Conservation (phyloP, 1,140 invertebrate genomes). For the Chrysopa pallens region DNA sequence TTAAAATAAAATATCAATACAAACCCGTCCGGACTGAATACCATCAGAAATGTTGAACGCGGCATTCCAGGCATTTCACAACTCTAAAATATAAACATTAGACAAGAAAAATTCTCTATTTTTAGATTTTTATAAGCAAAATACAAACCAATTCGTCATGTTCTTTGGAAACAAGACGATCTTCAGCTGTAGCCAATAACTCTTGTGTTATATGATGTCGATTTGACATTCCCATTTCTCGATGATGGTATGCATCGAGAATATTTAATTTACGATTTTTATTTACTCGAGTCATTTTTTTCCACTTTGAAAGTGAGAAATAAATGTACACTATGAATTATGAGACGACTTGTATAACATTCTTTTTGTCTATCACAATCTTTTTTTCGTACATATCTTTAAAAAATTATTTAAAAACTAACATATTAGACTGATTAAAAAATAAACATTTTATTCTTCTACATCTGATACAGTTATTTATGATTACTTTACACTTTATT, state of each 20-base stretch:
- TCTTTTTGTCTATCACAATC: no score
- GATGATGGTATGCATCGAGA: background rate
- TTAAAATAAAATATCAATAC: slow-evolving; percentile 5
- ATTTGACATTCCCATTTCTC: background rate
- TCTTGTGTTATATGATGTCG: background rate
- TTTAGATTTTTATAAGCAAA: background rate
- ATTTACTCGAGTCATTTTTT: no score
- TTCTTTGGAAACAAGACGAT: background rate
- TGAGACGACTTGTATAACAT: no score
- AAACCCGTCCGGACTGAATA: slow-evolving; percentile 72
- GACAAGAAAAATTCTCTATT: background rate
- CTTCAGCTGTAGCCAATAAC: background rate
- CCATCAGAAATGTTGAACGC: slow-evolving; percentile 66
- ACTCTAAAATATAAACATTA: slow-evolving; percentile 27
- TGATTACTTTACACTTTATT: no score
- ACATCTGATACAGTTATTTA: no score
- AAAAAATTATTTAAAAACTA: no score
- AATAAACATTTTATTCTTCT: no score
- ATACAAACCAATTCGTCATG: background rate
- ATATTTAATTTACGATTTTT: background rate
- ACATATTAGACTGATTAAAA: no score
- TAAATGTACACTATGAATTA: no score
- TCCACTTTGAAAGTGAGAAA: no score
- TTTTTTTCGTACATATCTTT: no score
- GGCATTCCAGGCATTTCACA: slow-evolving; percentile 57